Evolutionary conservation across 2,113 vertebrate genomes (phyloP), one percentile per base, ranked within the genome.

Genomic region (Psittacula cyanocephala): DNA sequence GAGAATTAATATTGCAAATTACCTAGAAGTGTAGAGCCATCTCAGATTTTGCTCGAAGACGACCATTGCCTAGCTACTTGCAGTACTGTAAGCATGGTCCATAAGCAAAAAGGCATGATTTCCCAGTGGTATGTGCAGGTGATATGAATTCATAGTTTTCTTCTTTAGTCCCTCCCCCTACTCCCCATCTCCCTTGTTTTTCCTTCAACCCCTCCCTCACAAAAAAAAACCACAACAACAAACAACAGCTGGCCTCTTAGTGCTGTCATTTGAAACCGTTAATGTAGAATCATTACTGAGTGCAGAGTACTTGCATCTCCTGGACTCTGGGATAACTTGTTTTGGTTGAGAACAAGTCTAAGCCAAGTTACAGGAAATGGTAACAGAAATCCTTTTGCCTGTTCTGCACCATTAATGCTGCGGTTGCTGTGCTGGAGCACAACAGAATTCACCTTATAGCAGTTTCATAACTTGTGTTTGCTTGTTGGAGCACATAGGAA

Each of bases 171-270:
- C 20, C 55, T 1, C 1, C 10, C 10, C 7, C 24, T 12, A 6
- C 46, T 15, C 20, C 17, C 13, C 10, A 7, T 39, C 8, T 62
- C 3, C 35, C 2, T 23, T 57, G 1, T 50, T 53, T 20, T 29
- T 14, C 4, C 4, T 18, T 2, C 7, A 7, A 27, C 24, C 13
- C 2, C 5, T 20, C n/a, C 6, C 5, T 3, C 6, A 31, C 1
- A 1, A 44, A 44, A 23, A 23, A 22, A 44, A 43, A 18, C 5
- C 44, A 20, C 17, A 44, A 18, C 18, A 46, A 18, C 44, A 35
- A 35, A 16, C 20, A 2, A 11, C 39, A 44, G 13, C 29, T 70
- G 39, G 12, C 5, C 10, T 74, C 31, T 11, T 6, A 1, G 3
- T 70, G 17, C 23, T 62, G 4, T 83, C 43, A 25, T 33, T 63